A percentile compares a stretch with the other conserved stretches of the same genome.
Conservation (phyloP, 2,888 invertebrate species). For the Anthophora plumipes region DNA sequence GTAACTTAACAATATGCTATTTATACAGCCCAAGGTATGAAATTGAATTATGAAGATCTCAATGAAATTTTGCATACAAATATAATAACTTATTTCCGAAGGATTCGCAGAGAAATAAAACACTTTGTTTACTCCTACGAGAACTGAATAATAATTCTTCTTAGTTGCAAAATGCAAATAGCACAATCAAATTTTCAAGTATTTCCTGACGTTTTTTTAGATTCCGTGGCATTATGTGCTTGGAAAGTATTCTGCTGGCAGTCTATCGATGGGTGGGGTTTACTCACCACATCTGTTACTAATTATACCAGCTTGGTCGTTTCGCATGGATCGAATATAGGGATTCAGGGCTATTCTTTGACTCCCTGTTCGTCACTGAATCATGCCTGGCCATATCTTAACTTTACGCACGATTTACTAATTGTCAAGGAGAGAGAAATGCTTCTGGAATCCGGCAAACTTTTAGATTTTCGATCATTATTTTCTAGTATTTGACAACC, state of each 20-base stretch:
- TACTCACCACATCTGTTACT: conserved; percentile 74
- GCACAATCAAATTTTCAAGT: conserved; percentile 25
- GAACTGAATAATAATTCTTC: neutral
- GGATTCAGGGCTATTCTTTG: conserved; percentile 42
- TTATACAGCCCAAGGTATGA: too few relatives aligned
- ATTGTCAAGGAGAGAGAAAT: conserved; percentile 19
- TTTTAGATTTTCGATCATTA: neutral
- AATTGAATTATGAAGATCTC: too few relatives aligned
- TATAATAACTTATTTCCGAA: too few relatives aligned
- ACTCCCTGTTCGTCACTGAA: conserved; percentile 52
- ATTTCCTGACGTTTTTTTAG: neutral
- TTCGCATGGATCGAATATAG: conserved; percentile 58
- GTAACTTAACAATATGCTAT: too few relatives aligned
- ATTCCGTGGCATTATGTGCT: conserved; percentile 2
- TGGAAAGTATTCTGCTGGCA: conserved; percentile 51
- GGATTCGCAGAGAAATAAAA: neutral
- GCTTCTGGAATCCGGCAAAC: conserved; percentile 28
- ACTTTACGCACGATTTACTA: conserved; percentile 59
- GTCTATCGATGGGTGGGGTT: conserved; percentile 69
- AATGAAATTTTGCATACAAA: too few relatives aligned
- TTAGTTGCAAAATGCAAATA: neutral
- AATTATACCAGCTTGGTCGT: conserved; percentile 68
- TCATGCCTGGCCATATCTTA: conserved; percentile 59
- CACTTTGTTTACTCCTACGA: too few relatives aligned
- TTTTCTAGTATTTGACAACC: too few relatives aligned